These are phyloP conservation scores for Eumaeus atala DNA, from an alignment of 1,140 invertebrate species.

Conservation along the genomic window DNA sequence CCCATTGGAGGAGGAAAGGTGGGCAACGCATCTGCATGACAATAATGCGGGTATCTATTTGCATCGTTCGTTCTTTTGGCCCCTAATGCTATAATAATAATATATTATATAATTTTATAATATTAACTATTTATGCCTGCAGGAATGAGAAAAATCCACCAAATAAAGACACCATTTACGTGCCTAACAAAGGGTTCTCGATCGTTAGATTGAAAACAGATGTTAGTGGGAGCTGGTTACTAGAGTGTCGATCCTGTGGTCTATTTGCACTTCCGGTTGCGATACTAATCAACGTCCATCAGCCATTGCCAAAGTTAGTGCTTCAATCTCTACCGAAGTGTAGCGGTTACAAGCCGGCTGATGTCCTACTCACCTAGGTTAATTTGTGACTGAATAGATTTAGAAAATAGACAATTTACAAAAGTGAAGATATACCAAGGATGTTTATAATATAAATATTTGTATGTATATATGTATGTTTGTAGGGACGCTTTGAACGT, in stretches of 20 bases:
- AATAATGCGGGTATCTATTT: no score
- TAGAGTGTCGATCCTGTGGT: slow-evolving; percentile 66
- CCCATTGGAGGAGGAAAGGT: no score
- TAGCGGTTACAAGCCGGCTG: slow-evolving; percentile 63
- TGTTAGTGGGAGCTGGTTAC: slow-evolving; percentile 71
- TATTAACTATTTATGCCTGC: not conserved
- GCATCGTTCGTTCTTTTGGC: no score
- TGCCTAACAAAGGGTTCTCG: slow-evolving; percentile 75
- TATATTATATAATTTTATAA: no score
- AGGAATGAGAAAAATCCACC: slow-evolving; percentile 44
- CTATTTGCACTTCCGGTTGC: slow-evolving; percentile 57
- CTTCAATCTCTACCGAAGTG: slow-evolving; percentile 60
- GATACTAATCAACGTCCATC: slow-evolving; percentile 56
- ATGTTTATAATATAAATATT: no score
- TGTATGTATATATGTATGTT: no score
- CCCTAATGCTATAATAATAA: no score
- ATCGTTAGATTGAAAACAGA: slow-evolving; percentile 71
- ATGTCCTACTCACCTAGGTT: slow-evolving; percentile 65
- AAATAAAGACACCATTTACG: slow-evolving; percentile 74
- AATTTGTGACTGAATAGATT: slow-evolving; percentile 21
- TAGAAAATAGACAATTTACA: no score
- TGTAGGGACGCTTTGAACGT: no score
- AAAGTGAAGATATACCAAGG: no score
- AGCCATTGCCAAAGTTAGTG: slow-evolving; percentile 53
- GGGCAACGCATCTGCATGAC: no score